These are phyloP conservation scores for Beris chalybata DNA, from an alignment of 2,888 invertebrate genomes.

Conservation along the genomic window DNA sequence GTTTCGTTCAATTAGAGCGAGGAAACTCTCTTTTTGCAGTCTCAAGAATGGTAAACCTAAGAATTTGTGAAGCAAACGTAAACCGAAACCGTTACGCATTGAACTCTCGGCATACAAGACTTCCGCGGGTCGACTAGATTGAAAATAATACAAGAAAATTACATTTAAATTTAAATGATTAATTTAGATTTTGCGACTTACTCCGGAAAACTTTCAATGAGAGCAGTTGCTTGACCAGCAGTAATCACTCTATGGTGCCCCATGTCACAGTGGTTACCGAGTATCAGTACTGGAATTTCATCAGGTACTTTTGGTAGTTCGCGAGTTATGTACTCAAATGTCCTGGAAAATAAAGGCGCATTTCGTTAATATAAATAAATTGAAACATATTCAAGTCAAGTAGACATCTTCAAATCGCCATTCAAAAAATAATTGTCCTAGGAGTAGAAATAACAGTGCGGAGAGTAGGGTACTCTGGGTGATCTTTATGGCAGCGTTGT, in stretches of 20 bases:
- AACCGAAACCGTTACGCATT: constrained; percentile 94
- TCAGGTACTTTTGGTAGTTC: constrained; percentile 80
- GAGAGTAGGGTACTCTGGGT: too few species aligned
- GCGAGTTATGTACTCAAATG: constrained; percentile 90
- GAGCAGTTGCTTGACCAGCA: constrained; percentile 69
- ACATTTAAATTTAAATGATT: not conserved
- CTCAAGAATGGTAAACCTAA: constrained; percentile 92
- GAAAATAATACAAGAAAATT: constrained; percentile 23
- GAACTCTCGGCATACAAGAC: constrained; percentile 89
- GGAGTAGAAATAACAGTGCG: too few species aligned
- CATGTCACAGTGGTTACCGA: constrained; percentile 96
- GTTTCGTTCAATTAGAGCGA: constrained; percentile 84
- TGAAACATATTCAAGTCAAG: too few species aligned
- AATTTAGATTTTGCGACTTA: constrained; percentile 54
- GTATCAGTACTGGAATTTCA: constrained; percentile 80
- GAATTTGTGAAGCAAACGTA: constrained; percentile 90
- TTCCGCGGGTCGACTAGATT: constrained; percentile 61
- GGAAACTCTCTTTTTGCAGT: constrained; percentile 80
- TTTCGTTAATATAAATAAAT: too few species aligned
- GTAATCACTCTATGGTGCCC: constrained; percentile 89
- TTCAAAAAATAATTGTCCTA: too few species aligned
- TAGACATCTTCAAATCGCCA: too few species aligned
- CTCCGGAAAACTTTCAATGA: constrained; percentile 64
- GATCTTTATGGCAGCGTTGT: too few species aligned
- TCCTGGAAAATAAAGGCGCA: constrained; percentile 61